phyloP scores from a whole-genome alignment of 2,888 invertebrate genomes.

The Cataglyphis livida region DNA sequence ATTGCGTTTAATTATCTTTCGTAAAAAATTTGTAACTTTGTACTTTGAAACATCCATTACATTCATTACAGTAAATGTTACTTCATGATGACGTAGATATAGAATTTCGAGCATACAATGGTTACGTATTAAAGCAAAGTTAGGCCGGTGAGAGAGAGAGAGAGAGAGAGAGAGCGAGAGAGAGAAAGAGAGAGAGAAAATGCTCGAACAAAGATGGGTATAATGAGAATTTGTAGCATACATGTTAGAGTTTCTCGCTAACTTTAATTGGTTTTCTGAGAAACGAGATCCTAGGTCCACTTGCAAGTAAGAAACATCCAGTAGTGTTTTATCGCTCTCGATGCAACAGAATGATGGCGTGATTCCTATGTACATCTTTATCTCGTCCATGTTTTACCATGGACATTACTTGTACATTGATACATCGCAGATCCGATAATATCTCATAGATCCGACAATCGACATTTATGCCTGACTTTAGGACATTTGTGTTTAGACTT shows the following conservation, averaged over 20 bases:
- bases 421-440: background rate
- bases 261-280: constrained; percentile 58
- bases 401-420: background rate
- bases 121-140: constrained; percentile 29
- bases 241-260: constrained; percentile 48
- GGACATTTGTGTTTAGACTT: background rate
- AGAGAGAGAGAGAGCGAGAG: background rate
- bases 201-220: constrained; percentile 15
- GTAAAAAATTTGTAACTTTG: background rate
- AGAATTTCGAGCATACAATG: constrained; percentile 18
- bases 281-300: constrained; percentile 32
- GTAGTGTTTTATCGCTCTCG: constrained; percentile 27
- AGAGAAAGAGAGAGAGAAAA: background rate
- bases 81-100: background rate
- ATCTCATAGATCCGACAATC: background rate
- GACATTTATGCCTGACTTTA: background rate
- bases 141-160: background rate
- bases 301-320: constrained; percentile 6
- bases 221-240: constrained; percentile 42
- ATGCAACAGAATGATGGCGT: background rate
- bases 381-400: background rate
- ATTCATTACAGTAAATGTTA: background rate
- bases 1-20: constrained; percentile 6
- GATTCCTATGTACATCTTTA: background rate
- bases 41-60: background rate